These are phyloP conservation scores for Garrulus glandarius DNA, from an alignment of 2,797 vertebrate genomes.

Conservation along the genomic window DNA sequence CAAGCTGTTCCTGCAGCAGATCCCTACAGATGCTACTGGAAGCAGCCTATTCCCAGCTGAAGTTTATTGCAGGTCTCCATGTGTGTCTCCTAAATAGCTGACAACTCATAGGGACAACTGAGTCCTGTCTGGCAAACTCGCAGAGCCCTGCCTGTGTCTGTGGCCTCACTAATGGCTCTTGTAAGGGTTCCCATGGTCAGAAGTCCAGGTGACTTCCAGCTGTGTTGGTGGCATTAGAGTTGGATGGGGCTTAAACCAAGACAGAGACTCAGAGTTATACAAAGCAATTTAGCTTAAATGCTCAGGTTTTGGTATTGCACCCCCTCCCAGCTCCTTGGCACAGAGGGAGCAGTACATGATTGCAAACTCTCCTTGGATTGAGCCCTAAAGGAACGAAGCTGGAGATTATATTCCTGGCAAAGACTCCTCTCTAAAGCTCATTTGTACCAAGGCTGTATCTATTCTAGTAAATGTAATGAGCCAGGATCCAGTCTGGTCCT, in stretches of 20 bases:
- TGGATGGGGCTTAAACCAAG: not conserved
- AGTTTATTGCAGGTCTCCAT: constrained; percentile 29
- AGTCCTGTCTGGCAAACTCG: not conserved
- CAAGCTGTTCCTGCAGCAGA: constrained; percentile 21
- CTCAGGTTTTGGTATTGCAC: not conserved
- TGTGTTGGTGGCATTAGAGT: not conserved
- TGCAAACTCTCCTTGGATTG: not conserved
- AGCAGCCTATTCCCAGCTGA: constrained; percentile 13
- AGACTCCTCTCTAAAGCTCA: not conserved
- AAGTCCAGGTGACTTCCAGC: not conserved
- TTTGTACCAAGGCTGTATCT: not conserved
- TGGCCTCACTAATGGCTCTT: not conserved
- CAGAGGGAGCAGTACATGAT: not conserved
- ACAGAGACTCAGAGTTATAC: not conserved
- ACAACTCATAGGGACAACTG: not conserved
- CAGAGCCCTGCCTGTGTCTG: not conserved
- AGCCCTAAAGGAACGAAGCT: not conserved
- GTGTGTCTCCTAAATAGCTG: not conserved
- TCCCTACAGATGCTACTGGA: constrained; percentile 13
- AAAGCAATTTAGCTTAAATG: not conserved
- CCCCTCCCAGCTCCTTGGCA: not conserved
- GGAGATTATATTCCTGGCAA: not conserved
- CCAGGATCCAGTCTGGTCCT: not conserved
- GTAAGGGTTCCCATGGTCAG: not conserved
- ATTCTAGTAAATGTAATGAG: not conserved